Base-by-base conservation (phyloP, 2,888 invertebrate species). In the Chloroclysta siterata region DNA sequence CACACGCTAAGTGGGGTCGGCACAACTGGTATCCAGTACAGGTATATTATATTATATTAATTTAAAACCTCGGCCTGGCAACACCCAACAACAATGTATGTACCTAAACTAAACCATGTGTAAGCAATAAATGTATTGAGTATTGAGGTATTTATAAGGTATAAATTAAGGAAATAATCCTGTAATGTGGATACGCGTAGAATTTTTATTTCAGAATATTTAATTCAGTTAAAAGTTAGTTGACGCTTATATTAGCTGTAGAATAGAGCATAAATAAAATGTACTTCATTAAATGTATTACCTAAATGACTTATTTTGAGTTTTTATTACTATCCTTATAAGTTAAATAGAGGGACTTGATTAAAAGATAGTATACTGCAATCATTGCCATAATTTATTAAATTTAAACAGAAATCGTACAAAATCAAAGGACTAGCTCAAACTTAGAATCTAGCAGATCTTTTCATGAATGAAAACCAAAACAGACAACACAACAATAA, bases 361-460 rank as follows among this genome's bases (percentile, higher is more conserved):
- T 11, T 11, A 11, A 39, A 46, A 44, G 17, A 46, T 5, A 17
- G 15, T 17, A 6, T 39, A 39, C 15, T 39, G 6, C 14, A 13
- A 33, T 29, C 2, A 53, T 41, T 6, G 28, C 5, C 15, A 53
- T 53, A 63, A 53, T 63, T 48, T 53, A 60, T 53, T 53, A 53
- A 41, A 51, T 39, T 46, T 54, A 58, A 39, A 39, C 36, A 11
- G 11, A 8, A 11, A 39, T 39, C 48, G 44, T 36, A 58, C 52
- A 59, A 68, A 64, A 62, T 63, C 15, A 59, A 42, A 57, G 28
- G 68, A 73, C 70, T 72, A 73, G 71, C 39, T n/a, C 29, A 57
- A 33, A 54, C 53, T 63, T 58, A 57, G 13, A 62, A 59, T 29
- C 42, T 70, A 70, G 11, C 70, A 72, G 68, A 71, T 72, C 68